Base-by-base conservation (phyloP, 2,797 vertebrate genomes). In the Clarias platycephalus region DNA sequence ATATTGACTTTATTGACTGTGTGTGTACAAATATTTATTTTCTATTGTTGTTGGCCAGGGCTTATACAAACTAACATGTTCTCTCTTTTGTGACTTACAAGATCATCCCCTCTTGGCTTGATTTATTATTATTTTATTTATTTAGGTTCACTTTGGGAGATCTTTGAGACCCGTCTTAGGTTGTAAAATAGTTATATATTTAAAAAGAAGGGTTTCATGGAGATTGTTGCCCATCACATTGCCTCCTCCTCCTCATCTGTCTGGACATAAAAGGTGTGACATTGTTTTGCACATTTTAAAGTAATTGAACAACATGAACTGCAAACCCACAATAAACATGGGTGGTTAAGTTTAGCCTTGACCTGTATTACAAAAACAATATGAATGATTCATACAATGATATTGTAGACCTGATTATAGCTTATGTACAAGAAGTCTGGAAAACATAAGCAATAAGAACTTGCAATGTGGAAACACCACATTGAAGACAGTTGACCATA, bases 311-410 rank as follows among this genome's bases (percentile, higher is more conserved):
- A 37, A 37, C 0, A 2, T 2, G 5, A 16, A 5, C 1, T 34
- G 0, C 20, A 58, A 58, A 58, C 49, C 53, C 22, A 57, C 31
- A 16, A 16, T 9, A 28, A 12, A 6, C 66, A 57, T 1, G 62
- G 63, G 15, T 37, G n/a, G n/a, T n/a, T 77, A 24, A 15, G 12
- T 60, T 58, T 24, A 58, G 28, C 37, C 63, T 40, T 58, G 72
- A 37, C 64, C 20, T 53, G 4, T 37, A 60, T 72, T 74, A 31
- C 40, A 31, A 68, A 72, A 24, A 64, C 60, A 26, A 18, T 67
- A 12, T 57, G 72, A 28, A 57, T 37, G 72, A 77, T 63, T 66
- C 71, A 67, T 75, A 26, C 63, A 83, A 83, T 83, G 40, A 64
- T 24, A 53, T 62, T 34, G 31, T 34, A 34, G 31, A 34, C 31